A percentile compares a stretch with the other conserved stretches of the same genome.
Evolutionary conservation across 35 echinoderm and acorn worm species (phyloP).

Genomic region (Ptychodera flava): DNA sequence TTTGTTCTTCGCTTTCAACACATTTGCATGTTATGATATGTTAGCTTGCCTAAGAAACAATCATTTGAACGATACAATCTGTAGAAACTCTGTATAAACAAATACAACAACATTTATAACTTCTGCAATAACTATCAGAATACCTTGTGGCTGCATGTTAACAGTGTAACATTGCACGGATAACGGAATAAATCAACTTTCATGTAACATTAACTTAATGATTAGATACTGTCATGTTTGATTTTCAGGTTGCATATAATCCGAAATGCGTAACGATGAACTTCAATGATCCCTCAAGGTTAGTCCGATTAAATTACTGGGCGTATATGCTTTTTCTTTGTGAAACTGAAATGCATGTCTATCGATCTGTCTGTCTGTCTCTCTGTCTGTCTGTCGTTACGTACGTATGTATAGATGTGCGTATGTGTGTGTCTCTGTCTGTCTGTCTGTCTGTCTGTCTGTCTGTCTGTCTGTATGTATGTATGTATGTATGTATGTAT

Average conservation of each 20-base stretch:
- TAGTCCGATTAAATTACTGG: not conserved
- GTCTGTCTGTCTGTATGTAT: not conserved
- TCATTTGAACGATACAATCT: too few species aligned
- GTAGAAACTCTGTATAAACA: not conserved
- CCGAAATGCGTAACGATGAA: not conserved
- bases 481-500: conserved; percentile 2
- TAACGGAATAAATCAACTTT: too few species aligned
- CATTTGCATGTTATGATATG: too few species aligned
- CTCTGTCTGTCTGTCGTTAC: not conserved
- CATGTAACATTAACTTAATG: not conserved
- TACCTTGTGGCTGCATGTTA: not conserved
- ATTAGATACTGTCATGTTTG: not conserved
- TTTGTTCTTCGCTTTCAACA: too few species aligned
- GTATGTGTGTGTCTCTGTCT: not conserved
- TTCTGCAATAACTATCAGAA: not conserved
- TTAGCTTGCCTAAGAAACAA: too few species aligned
- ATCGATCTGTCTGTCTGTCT: not conserved
- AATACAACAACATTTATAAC: not conserved
- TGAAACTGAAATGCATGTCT: not conserved
- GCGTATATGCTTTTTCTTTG: not conserved
- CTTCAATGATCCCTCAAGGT: not conserved
- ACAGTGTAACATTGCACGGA: not conserved
- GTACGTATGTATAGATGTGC: not conserved
- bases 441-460: not conserved
- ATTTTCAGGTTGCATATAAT: not conserved